phyloP scores from a whole-genome alignment of 2,888 invertebrate species.

The Drosophila hamatofila region DNA sequence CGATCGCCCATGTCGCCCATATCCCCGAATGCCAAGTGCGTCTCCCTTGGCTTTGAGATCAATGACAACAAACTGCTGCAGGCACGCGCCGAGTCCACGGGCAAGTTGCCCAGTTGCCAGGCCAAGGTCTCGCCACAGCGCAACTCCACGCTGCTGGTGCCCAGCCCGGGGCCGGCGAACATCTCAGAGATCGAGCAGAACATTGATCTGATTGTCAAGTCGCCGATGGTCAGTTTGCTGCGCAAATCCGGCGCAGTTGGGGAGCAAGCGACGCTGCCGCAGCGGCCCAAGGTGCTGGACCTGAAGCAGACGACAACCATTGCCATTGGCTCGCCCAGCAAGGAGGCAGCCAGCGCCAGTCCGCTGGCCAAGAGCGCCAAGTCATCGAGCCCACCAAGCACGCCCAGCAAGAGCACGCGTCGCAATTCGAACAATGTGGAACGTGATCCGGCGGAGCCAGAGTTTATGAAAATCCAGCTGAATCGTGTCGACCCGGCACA shows the following conservation, averaged over 20 bases:
- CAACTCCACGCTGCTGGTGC: slow-evolving; percentile 54
- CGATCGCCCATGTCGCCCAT: slow-evolving; percentile 44
- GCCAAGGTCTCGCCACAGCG: slow-evolving; percentile 56
- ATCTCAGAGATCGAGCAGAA: slow-evolving; percentile 84
- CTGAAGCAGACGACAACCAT: slow-evolving; percentile 55
- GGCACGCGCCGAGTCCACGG: slow-evolving; percentile 58
- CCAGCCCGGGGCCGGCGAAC: slow-evolving; percentile 48
- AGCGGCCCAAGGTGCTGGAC: slow-evolving; percentile 69
- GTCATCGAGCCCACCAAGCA: slow-evolving; percentile 56
- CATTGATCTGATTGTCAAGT: slow-evolving; percentile 83
- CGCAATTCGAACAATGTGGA: slow-evolving; percentile 75
- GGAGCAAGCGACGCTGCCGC: slow-evolving; percentile 41
- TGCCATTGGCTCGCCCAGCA: slow-evolving; percentile 40
- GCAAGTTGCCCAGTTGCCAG: slow-evolving; percentile 42
- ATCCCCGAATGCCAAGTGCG: slow-evolving; percentile 63
- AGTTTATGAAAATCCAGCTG: slow-evolving; percentile 90
- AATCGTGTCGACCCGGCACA: slow-evolving; percentile 89
- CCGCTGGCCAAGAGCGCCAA: slow-evolving; percentile 56
- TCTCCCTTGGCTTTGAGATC: slow-evolving; percentile 83
- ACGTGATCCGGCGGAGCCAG: slow-evolving; percentile 86
- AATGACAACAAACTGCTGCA: slow-evolving; percentile 83
- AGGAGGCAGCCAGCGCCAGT: slow-evolving; percentile 34
- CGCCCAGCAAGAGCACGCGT: slow-evolving; percentile 60
- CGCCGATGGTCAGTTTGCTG: slow-evolving; percentile 83
- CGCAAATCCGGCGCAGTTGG: slow-evolving; percentile 73